phyloP scores from a whole-genome alignment of 2,888 invertebrate genomes.

The Anagyrus pseudococci region DNA sequence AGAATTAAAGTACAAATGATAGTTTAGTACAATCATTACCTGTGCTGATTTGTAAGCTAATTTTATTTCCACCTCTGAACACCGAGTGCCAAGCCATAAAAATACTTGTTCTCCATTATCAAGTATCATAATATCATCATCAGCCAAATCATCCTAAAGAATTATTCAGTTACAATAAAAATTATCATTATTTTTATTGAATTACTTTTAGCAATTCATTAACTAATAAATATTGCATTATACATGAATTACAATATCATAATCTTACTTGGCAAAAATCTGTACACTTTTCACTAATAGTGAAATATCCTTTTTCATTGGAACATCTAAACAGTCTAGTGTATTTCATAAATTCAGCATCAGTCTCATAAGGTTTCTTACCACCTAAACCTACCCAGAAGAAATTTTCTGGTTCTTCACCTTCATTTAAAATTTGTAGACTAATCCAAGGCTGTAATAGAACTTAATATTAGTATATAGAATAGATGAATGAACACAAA shows the following conservation, averaged over 20 bases:
- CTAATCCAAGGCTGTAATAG: constrained; percentile 63
- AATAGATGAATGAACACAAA: neutral
- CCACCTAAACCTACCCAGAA: constrained; percentile 98
- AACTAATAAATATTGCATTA: neutral
- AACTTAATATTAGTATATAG: neutral
- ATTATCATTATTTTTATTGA: constrained; percentile 9
- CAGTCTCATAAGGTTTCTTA: constrained; percentile 85
- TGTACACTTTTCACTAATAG: constrained; percentile 98
- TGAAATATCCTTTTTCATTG: constrained; percentile 99
- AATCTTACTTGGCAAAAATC: constrained; percentile 89
- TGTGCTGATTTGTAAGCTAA: constrained; percentile 98
- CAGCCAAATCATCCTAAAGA: constrained; percentile 91
- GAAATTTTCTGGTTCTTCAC: constrained; percentile 97
- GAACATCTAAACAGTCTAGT: constrained; percentile 97
- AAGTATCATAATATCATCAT: constrained; percentile 99
- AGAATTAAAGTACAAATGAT: constrained; percentile 22
- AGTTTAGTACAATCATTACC: constrained; percentile 63
- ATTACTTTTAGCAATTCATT: constrained; percentile 7
- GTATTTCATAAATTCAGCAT: constrained; percentile 90
- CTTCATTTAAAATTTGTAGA: constrained; percentile 84
- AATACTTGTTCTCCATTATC: constrained; percentile 98
- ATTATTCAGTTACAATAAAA: neutral
- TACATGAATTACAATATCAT: no score
- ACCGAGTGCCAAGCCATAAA: constrained; percentile 95
- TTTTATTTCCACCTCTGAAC: constrained; percentile 99